Base-by-base conservation (phyloP, 2,888 invertebrate species). In the Unio pictorum region DNA sequence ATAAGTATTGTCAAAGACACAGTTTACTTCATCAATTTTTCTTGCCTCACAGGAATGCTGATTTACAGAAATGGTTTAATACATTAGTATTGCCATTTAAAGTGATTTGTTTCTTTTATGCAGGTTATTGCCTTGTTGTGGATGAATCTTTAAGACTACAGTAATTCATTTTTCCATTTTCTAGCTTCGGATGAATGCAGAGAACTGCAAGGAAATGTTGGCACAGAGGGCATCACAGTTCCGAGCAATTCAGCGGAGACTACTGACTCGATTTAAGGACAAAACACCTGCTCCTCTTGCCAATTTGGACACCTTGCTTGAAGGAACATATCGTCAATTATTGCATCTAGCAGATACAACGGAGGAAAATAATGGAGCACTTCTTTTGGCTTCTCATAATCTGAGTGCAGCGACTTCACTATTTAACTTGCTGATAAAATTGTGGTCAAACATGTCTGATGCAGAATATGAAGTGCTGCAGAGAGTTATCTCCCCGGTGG, bases 191-290 rank as follows among this genome's bases (percentile, higher is more conserved):
- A 62, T 81, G 55, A 83, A 84, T 72, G 83, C 83, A 18, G 83
- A 82, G 55, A 80, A 82, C 34, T 84, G 87, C 64, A 84, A 91
- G 81, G 90, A 90, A 67, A 86, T 91, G 77, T 79, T 92, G 69
- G 88, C 88, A 30, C 91, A 91, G 74, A 83, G 91, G 66, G 93
- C 94, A 77, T 92, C 93, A 55, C 96, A 96, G 88, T 94, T 95
- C 88, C 92, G 95, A 62, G 91, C 94, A 69, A 93, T 96, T 56
- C 95, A 96, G 89, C 93, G 94, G 86, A 91, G 94, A 74, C 91
- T 96, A 57, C 91, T 96, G 73, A 93, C 94, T 3, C 94, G 94
- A 86, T 94, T 94, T 85, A 94, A 95, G 79, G 95, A 95, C 71
- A 93, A 94, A 85, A 95, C 94, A 66, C 94, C 95, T 0, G 92